Conservation (phyloP, 2,797 vertebrate genomes). For the Acropternis orthonyx region DNA sequence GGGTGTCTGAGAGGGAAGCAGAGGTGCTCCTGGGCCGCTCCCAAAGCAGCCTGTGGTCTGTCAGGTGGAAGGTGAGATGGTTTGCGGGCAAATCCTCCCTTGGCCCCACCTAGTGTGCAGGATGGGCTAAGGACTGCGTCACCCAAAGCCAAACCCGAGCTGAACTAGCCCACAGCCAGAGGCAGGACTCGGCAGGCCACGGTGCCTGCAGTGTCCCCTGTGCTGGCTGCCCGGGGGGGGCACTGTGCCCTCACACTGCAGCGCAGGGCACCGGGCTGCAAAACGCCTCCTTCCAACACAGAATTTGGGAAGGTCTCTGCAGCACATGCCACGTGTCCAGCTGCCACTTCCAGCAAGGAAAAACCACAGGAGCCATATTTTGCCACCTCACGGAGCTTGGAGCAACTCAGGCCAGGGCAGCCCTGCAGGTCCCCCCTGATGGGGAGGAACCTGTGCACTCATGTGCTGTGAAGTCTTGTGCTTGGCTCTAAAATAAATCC, state of each 20-base stretch:
- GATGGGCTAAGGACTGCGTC: not conserved
- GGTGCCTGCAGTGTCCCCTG: accelerated
- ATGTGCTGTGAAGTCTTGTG: not conserved
- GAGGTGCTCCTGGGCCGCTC: not conserved
- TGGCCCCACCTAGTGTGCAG: too few species aligned
- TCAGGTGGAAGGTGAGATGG: not conserved
- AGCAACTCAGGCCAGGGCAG: not conserved
- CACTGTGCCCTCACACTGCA: not conserved
- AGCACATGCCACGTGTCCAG: not conserved
- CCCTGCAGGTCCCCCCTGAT: not conserved
- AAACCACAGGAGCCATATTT: not conserved
- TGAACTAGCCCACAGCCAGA: not conserved
- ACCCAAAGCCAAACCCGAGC: not conserved
- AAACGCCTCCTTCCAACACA: not conserved
- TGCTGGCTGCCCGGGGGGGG: not conserved
- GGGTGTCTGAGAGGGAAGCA: not conserved
- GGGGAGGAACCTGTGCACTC: not conserved
- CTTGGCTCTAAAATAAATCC: not conserved
- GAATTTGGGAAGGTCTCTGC: not conserved
- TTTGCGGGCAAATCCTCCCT: not conserved
- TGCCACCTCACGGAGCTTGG: not conserved
- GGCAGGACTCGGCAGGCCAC: accelerated
- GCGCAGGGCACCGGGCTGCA: not conserved
- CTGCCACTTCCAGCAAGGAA: not conserved
- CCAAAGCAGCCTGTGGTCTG: not conserved